Evolutionary conservation across 1,140 invertebrate genomes (phyloP), one percentile per base, ranked within the genome.

Genomic region (Anoplolepis gracilipes): DNA sequence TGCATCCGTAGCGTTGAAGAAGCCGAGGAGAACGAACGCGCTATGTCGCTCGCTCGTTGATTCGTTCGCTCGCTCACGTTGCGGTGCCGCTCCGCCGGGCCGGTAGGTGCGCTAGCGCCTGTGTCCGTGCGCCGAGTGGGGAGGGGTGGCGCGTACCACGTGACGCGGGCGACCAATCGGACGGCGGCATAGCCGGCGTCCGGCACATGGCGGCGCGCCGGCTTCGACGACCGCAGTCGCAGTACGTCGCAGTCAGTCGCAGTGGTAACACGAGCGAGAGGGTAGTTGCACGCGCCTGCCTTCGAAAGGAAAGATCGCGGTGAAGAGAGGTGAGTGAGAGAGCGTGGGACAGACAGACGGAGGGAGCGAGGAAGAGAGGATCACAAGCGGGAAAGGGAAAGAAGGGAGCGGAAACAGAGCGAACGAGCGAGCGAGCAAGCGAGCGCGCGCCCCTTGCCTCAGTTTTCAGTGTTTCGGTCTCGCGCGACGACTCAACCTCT

Each of bases 241-340:
- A 93, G 93, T 92, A 90, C 92, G 91, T 93, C 92, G 92, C 93
- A 94, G 92, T 94, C 93, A 94, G 93, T 94, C 94, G 93, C 94
- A 94, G 93, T 92, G 92, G 90, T 92, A 93, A 90, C 88, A 92
- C 93, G 93, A 93, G 90, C 90, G 90, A 92, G 92, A 93, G 93
- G 93, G 93, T 94, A 93, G 94, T 93, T 91, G 88, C 90, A 92
- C 92, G 93, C 91, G 91, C 88, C 89, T 88, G 86, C 88, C 87
- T 92, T 90, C 88, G 89, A 88, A 84, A 90, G 88, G 89, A 90
- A 90, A 90, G 88, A 90, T 79, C 88, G 86, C 64, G 88, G 78
- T 46, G 85, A 79, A 84, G 77, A 77, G 84, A 69, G 82, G 81
- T 57, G 69, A 57, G 42, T 22, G 86, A 65, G 39, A 78, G 70